Percentiles rank a stretch among this genome's conserved stretches.
Conservation (phyloP, 2,888 invertebrate genomes). For the Orchesella flavescens region DNA sequence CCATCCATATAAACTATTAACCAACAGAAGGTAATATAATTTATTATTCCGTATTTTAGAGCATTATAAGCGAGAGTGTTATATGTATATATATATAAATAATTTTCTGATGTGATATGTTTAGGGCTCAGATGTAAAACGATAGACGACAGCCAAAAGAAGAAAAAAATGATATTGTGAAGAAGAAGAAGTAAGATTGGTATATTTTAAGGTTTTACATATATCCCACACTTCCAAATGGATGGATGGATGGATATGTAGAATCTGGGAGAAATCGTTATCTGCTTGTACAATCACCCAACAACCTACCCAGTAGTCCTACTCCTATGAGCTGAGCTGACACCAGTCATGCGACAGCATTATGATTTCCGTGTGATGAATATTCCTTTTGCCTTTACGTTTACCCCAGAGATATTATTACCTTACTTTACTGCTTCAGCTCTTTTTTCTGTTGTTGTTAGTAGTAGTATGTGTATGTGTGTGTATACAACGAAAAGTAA, state of each 20-base stretch:
- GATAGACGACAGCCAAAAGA: too few species aligned
- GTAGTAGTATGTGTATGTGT: background rate
- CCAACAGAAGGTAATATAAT: too few species aligned
- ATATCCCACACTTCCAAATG: slow-evolving; percentile 4
- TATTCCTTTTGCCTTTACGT: slow-evolving; percentile 43
- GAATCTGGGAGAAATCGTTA: slow-evolving; percentile 50
- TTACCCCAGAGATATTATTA: slow-evolving; percentile 29
- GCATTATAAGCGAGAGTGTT: too few species aligned
- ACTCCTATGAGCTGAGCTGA: slow-evolving; percentile 9
- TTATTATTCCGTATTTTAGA: too few species aligned
- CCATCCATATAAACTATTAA: too few species aligned
- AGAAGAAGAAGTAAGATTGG: slow-evolving; percentile 22
- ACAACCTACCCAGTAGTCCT: slow-evolving; percentile 18
- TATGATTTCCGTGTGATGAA: slow-evolving; percentile 62
- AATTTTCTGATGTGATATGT: too few species aligned
- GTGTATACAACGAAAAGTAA: slow-evolving; percentile 31
- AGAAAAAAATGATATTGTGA: background rate
- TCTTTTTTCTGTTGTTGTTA: slow-evolving; percentile 39
- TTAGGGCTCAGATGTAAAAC: too few species aligned
- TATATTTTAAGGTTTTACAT: slow-evolving; percentile 29
- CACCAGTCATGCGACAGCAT: slow-evolving; percentile 57
- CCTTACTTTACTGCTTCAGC: slow-evolving; percentile 12
- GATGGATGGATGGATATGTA: background rate
- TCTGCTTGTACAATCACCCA: slow-evolving; percentile 47
- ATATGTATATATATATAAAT: too few species aligned